Conservation (phyloP, 2,113 vertebrate genomes). For the Podiceps cristatus region DNA sequence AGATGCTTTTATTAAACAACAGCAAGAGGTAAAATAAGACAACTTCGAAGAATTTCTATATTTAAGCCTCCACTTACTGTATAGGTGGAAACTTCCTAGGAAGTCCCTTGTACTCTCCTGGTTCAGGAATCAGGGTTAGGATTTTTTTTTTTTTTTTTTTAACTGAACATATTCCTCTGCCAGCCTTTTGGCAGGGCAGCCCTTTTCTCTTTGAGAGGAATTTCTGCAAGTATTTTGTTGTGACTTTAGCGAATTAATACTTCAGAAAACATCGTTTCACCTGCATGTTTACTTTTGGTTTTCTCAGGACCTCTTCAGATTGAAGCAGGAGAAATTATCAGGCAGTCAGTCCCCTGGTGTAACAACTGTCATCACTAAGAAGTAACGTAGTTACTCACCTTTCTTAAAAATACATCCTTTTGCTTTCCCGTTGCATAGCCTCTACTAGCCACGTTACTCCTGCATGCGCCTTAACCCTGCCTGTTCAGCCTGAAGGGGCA, state of each 20-base stretch:
- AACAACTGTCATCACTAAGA: slow-evolving; percentile 89
- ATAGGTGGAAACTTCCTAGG: neutral
- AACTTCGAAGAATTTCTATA: neutral
- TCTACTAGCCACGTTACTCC: neutral
- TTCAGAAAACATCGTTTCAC: neutral
- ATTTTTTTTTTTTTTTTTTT: neutral
- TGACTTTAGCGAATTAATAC: neutral
- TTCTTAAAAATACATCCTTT: neutral
- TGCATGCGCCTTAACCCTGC: neutral
- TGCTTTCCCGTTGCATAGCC: neutral
- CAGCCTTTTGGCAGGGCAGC: neutral
- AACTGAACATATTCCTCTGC: neutral
- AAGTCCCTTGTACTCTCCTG: neutral
- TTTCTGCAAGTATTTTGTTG: neutral
- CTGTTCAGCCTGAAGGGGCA: neutral
- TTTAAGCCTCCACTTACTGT: neutral
- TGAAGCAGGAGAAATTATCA: slow-evolving; percentile 79
- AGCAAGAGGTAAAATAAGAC: slow-evolving; percentile 82
- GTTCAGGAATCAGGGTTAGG: rapidly evolving
- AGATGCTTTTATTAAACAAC: slow-evolving; percentile 84
- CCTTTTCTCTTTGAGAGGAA: neutral
- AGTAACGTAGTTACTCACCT: slow-evolving; percentile 68
- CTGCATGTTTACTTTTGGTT: neutral
- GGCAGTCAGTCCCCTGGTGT: slow-evolving; percentile 74
- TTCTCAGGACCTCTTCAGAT: slow-evolving; percentile 85